Evolutionary conservation across 2,113 vertebrate genomes (phyloP).

Genomic region (Ammodytes dubius): DNA sequence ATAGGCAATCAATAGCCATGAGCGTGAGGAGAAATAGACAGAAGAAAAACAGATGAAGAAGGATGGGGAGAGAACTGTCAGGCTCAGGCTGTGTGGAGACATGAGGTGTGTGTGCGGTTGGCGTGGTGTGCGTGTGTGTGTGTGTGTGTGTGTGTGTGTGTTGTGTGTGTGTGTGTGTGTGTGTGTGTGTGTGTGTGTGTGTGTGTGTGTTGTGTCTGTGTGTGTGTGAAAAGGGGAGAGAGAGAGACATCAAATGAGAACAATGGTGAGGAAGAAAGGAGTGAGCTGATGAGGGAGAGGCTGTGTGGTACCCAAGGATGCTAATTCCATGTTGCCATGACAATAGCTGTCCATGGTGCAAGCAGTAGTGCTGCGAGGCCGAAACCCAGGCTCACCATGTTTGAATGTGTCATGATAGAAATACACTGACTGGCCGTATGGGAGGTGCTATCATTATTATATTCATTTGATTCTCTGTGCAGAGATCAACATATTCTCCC

Average conservation of each 20-base stretch:
- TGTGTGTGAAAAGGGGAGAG: background rate
- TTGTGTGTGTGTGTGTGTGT: no score
- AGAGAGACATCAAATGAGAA: conserved; percentile 14
- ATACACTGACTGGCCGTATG: background rate
- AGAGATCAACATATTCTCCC: conserved; percentile 7
- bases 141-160: background rate
- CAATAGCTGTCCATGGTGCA: conserved; percentile 44
- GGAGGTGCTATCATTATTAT: conserved; percentile 3
- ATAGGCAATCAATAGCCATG: conserved; percentile 1
- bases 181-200: background rate
- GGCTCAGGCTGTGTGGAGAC: conserved; percentile 13
- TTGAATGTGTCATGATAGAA: background rate
- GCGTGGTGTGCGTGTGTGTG: no score
- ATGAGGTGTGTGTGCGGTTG: background rate
- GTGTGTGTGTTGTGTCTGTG: background rate
- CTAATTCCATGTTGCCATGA: conserved; percentile 77
- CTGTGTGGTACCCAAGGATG: conserved; percentile 57
- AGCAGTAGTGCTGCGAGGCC: conserved; percentile 1
- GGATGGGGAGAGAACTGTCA: conserved; percentile 1
- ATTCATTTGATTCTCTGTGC: conserved; percentile 10
- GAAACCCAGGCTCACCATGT: conserved; percentile 20
- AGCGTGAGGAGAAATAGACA: background rate
- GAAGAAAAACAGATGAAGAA: background rate
- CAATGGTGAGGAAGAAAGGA: conserved; percentile 48
- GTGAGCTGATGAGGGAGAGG: conserved; percentile 32